These are phyloP conservation scores for Ophion slaviceki DNA, from an alignment of 2,888 invertebrate species.

Conservation along the genomic window DNA sequence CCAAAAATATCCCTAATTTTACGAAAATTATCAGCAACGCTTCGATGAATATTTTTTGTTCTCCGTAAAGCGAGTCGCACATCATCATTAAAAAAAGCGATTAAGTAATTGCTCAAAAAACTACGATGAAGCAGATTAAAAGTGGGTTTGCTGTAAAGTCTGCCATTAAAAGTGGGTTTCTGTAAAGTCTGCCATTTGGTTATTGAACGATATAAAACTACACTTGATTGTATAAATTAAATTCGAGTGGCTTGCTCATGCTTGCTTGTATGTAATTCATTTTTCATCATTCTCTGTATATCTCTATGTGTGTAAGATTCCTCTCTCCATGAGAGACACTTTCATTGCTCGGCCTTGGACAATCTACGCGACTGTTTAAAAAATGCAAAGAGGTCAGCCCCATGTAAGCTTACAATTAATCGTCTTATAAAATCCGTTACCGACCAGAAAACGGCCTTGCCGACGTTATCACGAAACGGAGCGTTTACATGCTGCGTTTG, in stretches of 20 bases:
- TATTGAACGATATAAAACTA: neutral
- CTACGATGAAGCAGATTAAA: neutral
- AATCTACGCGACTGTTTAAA: constrained; percentile 31
- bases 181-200: neutral
- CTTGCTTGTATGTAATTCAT: neutral
- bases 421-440: constrained; percentile 31
- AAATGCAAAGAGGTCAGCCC: constrained; percentile 23
- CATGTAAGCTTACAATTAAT: constrained; percentile 11
- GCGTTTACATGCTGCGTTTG: neutral
- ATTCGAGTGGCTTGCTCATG: neutral
- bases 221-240: neutral
- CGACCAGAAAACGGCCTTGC: neutral
- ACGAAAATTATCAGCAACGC: neutral
- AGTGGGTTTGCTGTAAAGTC: neutral
- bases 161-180: neutral
- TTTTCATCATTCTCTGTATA: neutral
- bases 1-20: neutral
- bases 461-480: neutral
- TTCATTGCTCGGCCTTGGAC: constrained; percentile 59
- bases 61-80: too few relatives aligned
- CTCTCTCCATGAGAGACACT: constrained; percentile 40
- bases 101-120: too few relatives aligned
- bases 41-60: too few relatives aligned
- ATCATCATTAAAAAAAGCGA: too few relatives aligned
- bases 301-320: constrained; percentile 8